Evolutionary conservation across 1,140 invertebrate species (phyloP), one percentile per base, ranked within the genome.

Genomic region (Drosophila erecta): DNA sequence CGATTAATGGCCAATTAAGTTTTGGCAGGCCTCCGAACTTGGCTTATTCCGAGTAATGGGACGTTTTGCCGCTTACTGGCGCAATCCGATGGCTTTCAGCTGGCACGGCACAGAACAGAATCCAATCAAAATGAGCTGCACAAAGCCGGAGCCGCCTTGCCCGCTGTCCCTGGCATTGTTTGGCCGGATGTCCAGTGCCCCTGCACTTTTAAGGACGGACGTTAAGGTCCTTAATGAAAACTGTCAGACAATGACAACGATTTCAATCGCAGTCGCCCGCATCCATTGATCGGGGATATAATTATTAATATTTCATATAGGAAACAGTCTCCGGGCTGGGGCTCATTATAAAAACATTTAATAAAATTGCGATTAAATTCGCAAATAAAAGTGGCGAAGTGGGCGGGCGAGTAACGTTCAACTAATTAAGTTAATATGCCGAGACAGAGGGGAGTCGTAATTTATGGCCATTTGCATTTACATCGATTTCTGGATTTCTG

Each of bases 351-450:
- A 75, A 75, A 75, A 53, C 72, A 75, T 75, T 75, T 67, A 57
- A 75, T 64, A 64, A 56, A 75, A 75, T 75, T 55, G 47, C 71
- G 72, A 75, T 75, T 75, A 75, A 75, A 75, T 56, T 75, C 57
- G 51, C 51, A 73, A 76, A 73, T 62, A 74, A 55, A 74, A 67
- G 20, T 14, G 50, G 54, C 20, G 55, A 14, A 38, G 3, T 4
- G 37, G 14, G 4, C 12, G 37, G 37, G 0, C 14, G 22, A 67
- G 73, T 67, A 76, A 58, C 40, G 71, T 55, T 59, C 54, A 76
- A 76, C 74, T 76, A 76, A 76, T 76, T 76, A 76, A 76, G 73
- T 76, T 76, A 76, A 76, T 76, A 76, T 76, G 49, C 55, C 50
- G 60, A 41, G 40, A 62, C 69, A 50, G 43, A 30, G 57, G 17